phyloP scores from a whole-genome alignment of 2,888 invertebrate species.

The Magallana nippona region DNA sequence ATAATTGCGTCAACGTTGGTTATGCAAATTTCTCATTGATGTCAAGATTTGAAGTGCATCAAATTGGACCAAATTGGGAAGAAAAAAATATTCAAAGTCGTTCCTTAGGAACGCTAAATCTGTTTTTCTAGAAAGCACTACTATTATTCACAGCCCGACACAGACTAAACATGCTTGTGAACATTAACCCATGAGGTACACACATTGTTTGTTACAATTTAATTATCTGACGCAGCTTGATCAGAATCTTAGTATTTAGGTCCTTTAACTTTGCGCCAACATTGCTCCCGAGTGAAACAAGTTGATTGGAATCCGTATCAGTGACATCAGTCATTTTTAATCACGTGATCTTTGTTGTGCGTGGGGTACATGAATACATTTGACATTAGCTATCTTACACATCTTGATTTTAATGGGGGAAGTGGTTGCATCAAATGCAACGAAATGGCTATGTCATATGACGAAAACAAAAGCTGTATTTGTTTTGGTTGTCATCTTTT shows the following conservation, averaged over 20 bases:
- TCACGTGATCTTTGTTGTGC: too few relatives aligned
- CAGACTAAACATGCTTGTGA: background rate
- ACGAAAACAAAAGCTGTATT: too few relatives aligned
- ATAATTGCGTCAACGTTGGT: background rate
- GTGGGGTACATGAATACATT: too few relatives aligned
- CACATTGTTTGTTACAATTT: background rate
- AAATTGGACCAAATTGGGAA: too few relatives aligned
- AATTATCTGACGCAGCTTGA: background rate
- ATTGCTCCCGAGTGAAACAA: background rate
- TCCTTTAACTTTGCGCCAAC: background rate
- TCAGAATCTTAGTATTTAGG: conserved; percentile 4
- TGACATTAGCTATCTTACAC: too few relatives aligned
- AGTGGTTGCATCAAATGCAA: too few relatives aligned
- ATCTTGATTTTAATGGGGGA: too few relatives aligned
- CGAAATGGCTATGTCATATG: too few relatives aligned
- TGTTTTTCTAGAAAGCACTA: background rate
- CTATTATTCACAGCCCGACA: background rate
- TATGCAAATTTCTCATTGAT: background rate
- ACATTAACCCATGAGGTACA: background rate
- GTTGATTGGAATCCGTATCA: background rate
- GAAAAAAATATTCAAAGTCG: background rate
- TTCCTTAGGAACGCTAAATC: background rate
- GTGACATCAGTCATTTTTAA: too few relatives aligned
- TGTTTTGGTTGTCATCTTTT: too few relatives aligned
- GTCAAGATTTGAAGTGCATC: too few relatives aligned